A percentile compares a stretch with the other conserved stretches of the same genome.
These are phyloP conservation scores for Dolichotis patagonum DNA, from an alignment of 2,113 vertebrate species.

Conservation along the genomic window DNA sequence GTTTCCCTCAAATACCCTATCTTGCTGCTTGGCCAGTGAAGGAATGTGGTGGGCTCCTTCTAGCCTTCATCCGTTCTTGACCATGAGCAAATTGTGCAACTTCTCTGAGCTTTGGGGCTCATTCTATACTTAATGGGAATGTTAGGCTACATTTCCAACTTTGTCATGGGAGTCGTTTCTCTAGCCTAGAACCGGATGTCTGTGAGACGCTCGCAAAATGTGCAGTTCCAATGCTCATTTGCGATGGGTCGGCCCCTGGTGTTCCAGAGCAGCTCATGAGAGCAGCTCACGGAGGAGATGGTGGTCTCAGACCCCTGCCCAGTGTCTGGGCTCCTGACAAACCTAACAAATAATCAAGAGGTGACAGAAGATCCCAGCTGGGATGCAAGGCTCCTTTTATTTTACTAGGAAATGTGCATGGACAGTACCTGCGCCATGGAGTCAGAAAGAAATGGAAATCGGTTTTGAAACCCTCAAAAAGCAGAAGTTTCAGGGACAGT, in stretches of 20 bases:
- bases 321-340: not conserved
- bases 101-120: not conserved
- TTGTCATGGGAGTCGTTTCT: not conserved
- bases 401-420: not conserved
- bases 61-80: not conserved
- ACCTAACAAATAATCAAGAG: not conserved
- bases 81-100: not conserved
- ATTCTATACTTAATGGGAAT: not conserved
- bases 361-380: not conserved
- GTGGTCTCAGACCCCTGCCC: not conserved
- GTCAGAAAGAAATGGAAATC: slow-evolving; percentile 5
- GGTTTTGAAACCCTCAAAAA: not conserved
- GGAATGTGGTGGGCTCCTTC: not conserved
- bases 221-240: not conserved
- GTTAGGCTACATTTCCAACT: not conserved
- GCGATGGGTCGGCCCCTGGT: not conserved
- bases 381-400: too few species aligned
- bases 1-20: not conserved
- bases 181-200: not conserved
- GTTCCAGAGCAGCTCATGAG: not conserved
- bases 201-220: not conserved
- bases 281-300: not conserved
- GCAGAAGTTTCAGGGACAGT: not conserved
- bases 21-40: not conserved
- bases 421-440: not conserved